Evolutionary conservation across 1,140 invertebrate genomes (phyloP), one percentile per base, ranked within the genome.

Genomic region (Colletes gigas): DNA sequence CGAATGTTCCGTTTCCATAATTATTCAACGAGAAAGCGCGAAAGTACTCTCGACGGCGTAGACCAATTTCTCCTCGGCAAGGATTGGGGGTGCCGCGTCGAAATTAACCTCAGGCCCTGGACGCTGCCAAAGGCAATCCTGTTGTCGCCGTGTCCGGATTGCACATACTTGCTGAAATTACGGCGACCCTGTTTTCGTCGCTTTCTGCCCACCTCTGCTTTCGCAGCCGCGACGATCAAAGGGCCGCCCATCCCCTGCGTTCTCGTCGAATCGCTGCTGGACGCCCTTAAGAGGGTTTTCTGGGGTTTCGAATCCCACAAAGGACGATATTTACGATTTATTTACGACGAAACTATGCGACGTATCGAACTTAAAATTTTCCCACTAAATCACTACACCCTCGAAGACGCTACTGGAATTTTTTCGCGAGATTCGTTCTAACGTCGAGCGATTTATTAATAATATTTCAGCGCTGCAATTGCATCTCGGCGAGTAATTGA

Each of bases 111-210:
- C 47, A 6, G 44, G 44, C 59, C 59, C 59, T 39, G 59, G 8
- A 62, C 21, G 8, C 6, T 1, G 15, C 9, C 65, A 67, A 44
- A 44, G 19, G 65, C 47, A 67, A 50, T 50, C 65, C 44, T 17
- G 65, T 67, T 67, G 65, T 67, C 65, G 65, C 44, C 41, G 63
- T 47, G 47, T 21, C 41, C 65, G 44, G 65, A 67, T 67, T 67
- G 65, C 68, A 21, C 50, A 17, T 69, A 30, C 67, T 69, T 41
- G 68, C 68, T 54, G 47, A 70, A 54, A 54, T 70, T 55, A 54
- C 52, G 21, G 6, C 21, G 30, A 3, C n/a, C 44, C 44, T 17
- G 21, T 70, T 69, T 41, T 55, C 68, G 15, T 70, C 52, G 52
- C 21, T 55, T 41, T 54, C n/a, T 30, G 15, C 52, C 52, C 30